phyloP scores from a whole-genome alignment of 2,797 vertebrate species.

The Xenentodon cancila region DNA sequence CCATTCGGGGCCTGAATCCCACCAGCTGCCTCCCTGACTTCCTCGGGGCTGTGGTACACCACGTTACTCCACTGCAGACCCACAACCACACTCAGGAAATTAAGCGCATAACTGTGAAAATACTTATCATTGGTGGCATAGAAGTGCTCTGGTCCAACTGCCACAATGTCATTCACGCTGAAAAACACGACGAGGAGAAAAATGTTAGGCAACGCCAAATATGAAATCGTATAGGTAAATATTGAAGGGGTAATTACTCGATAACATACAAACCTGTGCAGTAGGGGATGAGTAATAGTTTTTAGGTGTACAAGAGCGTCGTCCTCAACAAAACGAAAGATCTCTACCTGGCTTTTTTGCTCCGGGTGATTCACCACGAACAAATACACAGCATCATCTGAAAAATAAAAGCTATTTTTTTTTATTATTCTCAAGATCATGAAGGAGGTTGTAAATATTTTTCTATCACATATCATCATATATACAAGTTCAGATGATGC shows the following conservation, averaged over 20 bases:
- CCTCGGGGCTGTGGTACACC: slow-evolving; percentile 88
- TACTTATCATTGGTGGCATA: slow-evolving; percentile 90
- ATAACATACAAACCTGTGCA: slow-evolving; percentile 77
- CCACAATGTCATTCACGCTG: slow-evolving; percentile 92
- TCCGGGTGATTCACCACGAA: slow-evolving; percentile 92
- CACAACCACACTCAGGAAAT: slow-evolving; percentile 56
- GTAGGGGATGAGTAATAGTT: slow-evolving; percentile 86
- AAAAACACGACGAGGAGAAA: not conserved
- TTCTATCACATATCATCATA: no score
- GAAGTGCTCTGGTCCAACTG: slow-evolving; percentile 88
- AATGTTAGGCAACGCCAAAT: not conserved
- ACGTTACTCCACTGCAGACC: slow-evolving; percentile 82
- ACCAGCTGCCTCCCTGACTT: slow-evolving; percentile 84
- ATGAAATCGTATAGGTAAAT: not conserved
- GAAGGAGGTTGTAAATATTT: not conserved
- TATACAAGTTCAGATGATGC: no score
- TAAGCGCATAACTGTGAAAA: slow-evolving; percentile 52
- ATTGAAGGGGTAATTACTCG: not conserved
- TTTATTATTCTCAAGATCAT: not conserved
- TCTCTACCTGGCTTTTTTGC: slow-evolving; percentile 84
- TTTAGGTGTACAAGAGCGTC: slow-evolving; percentile 84
- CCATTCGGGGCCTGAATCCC: slow-evolving; percentile 86
- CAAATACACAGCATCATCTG: slow-evolving; percentile 86
- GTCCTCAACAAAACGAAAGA: slow-evolving; percentile 85
- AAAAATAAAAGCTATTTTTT: slow-evolving; percentile 7